Conservation (phyloP, 2,113 vertebrate genomes). For the Ochotona curzoniae region DNA sequence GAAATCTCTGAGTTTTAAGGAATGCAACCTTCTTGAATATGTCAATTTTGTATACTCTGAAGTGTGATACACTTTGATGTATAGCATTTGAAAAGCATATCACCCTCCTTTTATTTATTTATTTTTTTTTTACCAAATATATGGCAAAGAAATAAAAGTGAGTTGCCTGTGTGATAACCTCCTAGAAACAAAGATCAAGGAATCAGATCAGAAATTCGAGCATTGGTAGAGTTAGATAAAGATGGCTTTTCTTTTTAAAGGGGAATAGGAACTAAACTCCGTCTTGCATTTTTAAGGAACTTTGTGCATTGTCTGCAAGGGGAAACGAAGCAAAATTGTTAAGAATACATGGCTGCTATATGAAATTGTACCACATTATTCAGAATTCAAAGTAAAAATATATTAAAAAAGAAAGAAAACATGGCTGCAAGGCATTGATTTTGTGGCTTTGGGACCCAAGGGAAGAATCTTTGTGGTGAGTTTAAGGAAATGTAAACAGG, state of each 20-base stretch:
- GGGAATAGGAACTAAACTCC: conserved; percentile 62
- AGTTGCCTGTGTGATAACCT: background rate
- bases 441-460: conserved; percentile 68
- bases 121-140: conserved; percentile 50
- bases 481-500: conserved; percentile 80
- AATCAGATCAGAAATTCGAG: conserved; percentile 43
- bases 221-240: conserved; percentile 33
- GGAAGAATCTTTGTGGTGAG: conserved; percentile 72
- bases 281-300: conserved; percentile 69
- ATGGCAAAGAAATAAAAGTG: conserved; percentile 27
- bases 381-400: too few species aligned
- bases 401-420: too few species aligned
- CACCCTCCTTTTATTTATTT: conserved; percentile 40
- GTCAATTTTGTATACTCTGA: background rate
- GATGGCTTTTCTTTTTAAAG: conserved; percentile 19
- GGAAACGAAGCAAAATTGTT: conserved; percentile 74
- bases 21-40: conserved; percentile 25
- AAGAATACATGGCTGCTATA: conserved; percentile 17
- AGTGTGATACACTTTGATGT: conserved; percentile 31
- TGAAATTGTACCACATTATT: too few species aligned
- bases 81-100: background rate
- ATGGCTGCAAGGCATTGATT: conserved; percentile 80
- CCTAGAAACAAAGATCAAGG: conserved; percentile 24
- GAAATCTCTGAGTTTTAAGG: conserved; percentile 26
- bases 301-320: conserved; percentile 32